Evolutionary conservation across 2,888 invertebrate species (phyloP).

Genomic region (Drosophila formosana): DNA sequence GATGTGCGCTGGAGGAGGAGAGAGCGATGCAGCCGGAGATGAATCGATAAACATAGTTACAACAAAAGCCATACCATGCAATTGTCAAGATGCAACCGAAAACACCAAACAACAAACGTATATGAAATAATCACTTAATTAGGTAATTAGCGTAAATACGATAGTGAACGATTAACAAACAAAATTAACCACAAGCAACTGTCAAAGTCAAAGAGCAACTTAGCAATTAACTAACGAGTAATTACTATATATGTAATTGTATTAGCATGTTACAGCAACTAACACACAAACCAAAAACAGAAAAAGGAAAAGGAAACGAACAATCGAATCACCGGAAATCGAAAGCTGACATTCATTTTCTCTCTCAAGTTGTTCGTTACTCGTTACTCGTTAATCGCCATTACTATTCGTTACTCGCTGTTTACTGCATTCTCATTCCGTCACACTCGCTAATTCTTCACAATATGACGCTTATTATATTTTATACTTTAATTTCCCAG

Average conservation of each 20-base stretch:
- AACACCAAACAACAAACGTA: slow-evolving; percentile 49
- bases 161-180: slow-evolving; percentile 14
- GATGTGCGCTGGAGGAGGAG: background rate
- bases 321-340: slow-evolving; percentile 28
- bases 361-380: slow-evolving; percentile 13
- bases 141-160: slow-evolving; percentile 38
- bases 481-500: background rate
- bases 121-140: slow-evolving; percentile 41
- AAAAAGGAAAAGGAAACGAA: slow-evolving; percentile 7
- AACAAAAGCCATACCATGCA: slow-evolving; percentile 27
- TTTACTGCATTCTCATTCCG: background rate
- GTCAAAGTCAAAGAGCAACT: slow-evolving; percentile 19
- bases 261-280: slow-evolving; percentile 30
- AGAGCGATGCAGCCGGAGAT: slow-evolving; percentile 2
- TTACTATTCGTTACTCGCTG: slow-evolving; percentile 3
- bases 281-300: background rate
- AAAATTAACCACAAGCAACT: slow-evolving; percentile 25
- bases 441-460: background rate
- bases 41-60: slow-evolving; percentile 18
- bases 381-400: slow-evolving; percentile 8
- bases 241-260: slow-evolving; percentile 10
- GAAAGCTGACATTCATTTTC: slow-evolving; percentile 13
- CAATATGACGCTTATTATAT: background rate
- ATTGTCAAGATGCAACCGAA: slow-evolving; percentile 52
- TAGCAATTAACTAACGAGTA: slow-evolving; percentile 33